Conservation (phyloP, 2,888 invertebrate species). For the Alloplasta piceator region DNA sequence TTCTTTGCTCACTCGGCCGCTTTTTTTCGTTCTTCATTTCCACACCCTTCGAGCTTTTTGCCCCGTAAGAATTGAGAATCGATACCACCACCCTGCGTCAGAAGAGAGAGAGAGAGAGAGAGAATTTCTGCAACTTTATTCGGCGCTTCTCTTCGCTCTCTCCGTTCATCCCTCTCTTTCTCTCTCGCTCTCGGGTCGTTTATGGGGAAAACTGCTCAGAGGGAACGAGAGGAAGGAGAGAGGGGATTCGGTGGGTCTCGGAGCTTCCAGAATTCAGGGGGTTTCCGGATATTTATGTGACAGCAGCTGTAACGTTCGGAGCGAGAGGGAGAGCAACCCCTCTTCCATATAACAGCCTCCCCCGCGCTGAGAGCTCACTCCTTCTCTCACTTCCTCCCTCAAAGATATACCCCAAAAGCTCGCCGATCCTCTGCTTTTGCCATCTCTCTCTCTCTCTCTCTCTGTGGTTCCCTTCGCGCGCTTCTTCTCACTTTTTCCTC, state of each 20-base stretch:
- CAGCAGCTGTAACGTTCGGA: constrained; percentile 79
- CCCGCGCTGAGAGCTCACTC: constrained; percentile 9
- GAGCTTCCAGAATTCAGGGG: constrained; percentile 78
- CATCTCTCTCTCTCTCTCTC: constrained; percentile 8
- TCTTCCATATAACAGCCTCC: constrained; percentile 62
- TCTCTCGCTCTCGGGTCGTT: constrained; percentile 5
- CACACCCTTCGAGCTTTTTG: constrained; percentile 57
- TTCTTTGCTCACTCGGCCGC: constrained; percentile 23
- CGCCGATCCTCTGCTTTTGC: neutral
- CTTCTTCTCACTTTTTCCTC: neutral
- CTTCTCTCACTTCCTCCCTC: constrained; percentile 8
- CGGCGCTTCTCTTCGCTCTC: constrained; percentile 50
- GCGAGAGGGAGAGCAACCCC: constrained; percentile 66
- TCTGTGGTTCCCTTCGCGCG: neutral
- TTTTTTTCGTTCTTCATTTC: constrained; percentile 40
- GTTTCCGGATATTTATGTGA: constrained; percentile 82
- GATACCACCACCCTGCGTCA: constrained; percentile 70
- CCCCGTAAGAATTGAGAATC: constrained; percentile 79
- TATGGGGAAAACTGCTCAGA: constrained; percentile 36
- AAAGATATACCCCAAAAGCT: too few relatives aligned
- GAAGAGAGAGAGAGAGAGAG: constrained; percentile 62
- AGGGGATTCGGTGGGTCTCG: constrained; percentile 53
- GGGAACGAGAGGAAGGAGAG: constrained; percentile 35
- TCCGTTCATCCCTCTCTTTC: constrained; percentile 21
- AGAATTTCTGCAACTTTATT: constrained; percentile 80